Conservation (phyloP, 2,113 vertebrate species). For the Pica pica region DNA sequence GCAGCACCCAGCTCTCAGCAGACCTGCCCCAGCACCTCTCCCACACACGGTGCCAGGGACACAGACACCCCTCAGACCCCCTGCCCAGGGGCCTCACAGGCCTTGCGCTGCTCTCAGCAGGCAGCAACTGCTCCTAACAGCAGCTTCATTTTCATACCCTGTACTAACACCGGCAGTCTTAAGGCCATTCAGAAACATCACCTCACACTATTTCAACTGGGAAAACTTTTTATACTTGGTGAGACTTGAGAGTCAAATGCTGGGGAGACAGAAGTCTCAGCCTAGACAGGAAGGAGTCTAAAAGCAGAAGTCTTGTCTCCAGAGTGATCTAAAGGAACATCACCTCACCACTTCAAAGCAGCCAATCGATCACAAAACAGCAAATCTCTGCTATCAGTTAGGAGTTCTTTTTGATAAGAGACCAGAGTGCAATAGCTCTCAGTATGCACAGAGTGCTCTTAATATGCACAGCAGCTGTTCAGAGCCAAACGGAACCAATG, state of each 20-base stretch:
- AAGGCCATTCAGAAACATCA: not conserved
- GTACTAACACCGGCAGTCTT: not conserved
- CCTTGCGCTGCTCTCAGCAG: not conserved
- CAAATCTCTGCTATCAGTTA: not conserved
- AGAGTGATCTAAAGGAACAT: not conserved
- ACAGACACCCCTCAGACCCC: not conserved
- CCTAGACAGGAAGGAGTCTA: not conserved
- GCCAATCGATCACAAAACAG: not conserved
- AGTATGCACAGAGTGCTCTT: not conserved
- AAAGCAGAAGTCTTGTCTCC: not conserved
- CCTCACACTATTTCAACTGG: not conserved
- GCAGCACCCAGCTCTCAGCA: not conserved
- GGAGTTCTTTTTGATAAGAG: not conserved
- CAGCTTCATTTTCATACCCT: no score
- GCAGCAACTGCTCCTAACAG: not conserved
- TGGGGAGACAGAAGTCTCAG: not conserved
- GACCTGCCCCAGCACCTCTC: not conserved
- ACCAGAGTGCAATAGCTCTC: not conserved
- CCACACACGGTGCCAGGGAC: not conserved
- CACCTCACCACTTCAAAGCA: not conserved
- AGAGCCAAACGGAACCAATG: not conserved
- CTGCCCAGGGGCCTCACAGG: not conserved
- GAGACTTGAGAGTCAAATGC: accelerated
- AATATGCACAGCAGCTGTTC: conserved; percentile 11
- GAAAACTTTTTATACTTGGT: not conserved